Percentiles rank a stretch among this genome's conserved stretches.
Conservation (phyloP, 2,113 vertebrate species). For the Mionectes macconnelli region DNA sequence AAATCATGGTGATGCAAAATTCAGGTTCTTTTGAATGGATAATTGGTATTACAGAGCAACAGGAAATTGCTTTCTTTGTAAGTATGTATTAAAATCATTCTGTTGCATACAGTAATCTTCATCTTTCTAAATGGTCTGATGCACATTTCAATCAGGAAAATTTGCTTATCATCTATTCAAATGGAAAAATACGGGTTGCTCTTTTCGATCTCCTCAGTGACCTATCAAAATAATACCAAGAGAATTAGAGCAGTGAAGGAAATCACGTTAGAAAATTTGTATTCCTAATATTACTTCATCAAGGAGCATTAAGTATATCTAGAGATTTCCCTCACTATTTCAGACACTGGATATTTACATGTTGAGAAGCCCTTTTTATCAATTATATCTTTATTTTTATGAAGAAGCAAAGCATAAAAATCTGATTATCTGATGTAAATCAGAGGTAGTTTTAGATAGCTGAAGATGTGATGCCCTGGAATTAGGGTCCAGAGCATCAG, state of each 20-base stretch:
- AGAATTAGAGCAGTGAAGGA: not conserved
- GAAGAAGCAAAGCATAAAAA: not conserved
- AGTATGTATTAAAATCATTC: constrained; percentile 41
- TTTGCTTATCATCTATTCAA: constrained; percentile 37
- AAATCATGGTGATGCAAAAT: constrained; percentile 26
- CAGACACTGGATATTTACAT: not conserved
- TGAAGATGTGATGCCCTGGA: not conserved
- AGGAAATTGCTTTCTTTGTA: constrained; percentile 62
- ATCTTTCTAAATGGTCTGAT: constrained; percentile 13
- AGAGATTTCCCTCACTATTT: not conserved
- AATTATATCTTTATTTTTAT: not conserved
- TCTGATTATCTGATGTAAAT: not conserved
- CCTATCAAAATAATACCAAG: not conserved
- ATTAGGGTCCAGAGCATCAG: not conserved
- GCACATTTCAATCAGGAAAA: constrained; percentile 43
- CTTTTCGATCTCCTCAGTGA: not conserved
- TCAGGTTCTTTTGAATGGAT: constrained; percentile 40
- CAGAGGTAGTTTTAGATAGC: not conserved
- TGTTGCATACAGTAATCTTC: constrained; percentile 42
- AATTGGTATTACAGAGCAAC: constrained; percentile 47
- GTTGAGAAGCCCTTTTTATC: not conserved
- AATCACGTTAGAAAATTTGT: constrained; percentile 4
- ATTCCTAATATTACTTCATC: not conserved
- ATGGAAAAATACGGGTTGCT: constrained; percentile 12
- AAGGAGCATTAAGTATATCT: not conserved